These are phyloP conservation scores for Eremophila alpestris DNA, from an alignment of 2,797 vertebrate genomes.

Conservation along the genomic window DNA sequence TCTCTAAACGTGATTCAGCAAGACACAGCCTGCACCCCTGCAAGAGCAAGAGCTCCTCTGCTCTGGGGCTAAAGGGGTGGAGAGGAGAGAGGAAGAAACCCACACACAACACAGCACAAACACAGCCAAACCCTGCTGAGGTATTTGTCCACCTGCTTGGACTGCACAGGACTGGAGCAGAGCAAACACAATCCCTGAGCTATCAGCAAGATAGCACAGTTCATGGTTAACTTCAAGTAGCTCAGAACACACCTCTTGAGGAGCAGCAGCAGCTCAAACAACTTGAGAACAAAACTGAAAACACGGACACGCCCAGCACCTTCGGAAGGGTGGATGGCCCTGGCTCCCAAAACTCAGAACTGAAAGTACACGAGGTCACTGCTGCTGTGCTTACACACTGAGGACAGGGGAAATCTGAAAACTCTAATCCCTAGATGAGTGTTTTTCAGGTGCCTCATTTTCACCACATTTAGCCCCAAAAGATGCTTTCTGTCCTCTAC, in stretches of 20 bases:
- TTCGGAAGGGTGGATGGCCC: neutral
- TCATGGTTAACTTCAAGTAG: slow-evolving; percentile 63
- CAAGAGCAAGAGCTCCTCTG: neutral
- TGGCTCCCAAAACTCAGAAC: neutral
- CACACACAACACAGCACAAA: slow-evolving; percentile 34
- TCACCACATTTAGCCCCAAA: neutral
- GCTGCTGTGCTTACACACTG: neutral
- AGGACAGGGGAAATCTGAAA: neutral
- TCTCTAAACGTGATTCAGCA: neutral
- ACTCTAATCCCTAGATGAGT: neutral
- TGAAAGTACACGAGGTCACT: neutral
- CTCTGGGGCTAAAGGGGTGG: neutral
- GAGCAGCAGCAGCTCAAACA: slow-evolving; percentile 39
- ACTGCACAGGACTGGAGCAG: slow-evolving; percentile 23
- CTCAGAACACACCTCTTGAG: slow-evolving; percentile 26
- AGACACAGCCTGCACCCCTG: neutral
- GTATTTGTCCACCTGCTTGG: slow-evolving; percentile 67
- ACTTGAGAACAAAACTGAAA: neutral
- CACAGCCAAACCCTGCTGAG: slow-evolving; percentile 43
- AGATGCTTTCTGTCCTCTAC: neutral
- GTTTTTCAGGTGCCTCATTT: neutral
- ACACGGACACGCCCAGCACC: neutral
- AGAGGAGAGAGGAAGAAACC: neutral
- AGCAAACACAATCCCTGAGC: slow-evolving; percentile 51
- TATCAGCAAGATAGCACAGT: slow-evolving; percentile 56